Percentiles rank a stretch among this genome's conserved stretches.
Evolutionary conservation across 2,113 vertebrate genomes (phyloP).

Genomic region (Lepidiolamprologus cunningtoni): DNA sequence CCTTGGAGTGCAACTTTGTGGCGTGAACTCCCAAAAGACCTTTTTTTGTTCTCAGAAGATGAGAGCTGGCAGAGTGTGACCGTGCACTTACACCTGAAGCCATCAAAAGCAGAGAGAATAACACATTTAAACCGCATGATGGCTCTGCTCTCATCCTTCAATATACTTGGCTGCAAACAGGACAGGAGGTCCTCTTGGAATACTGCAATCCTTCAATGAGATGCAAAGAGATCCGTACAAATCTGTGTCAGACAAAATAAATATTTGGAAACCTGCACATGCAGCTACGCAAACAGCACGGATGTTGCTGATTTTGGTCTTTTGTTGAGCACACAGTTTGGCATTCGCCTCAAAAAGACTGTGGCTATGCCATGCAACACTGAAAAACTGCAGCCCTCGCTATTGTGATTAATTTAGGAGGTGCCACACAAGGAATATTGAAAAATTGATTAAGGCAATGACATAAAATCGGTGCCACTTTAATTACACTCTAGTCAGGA

Average conservation of each 20-base stretch:
- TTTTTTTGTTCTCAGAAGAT: slow-evolving; percentile 57
- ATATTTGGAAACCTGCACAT: neutral
- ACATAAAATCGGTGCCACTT: slow-evolving; percentile 29
- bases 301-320: slow-evolving; percentile 27
- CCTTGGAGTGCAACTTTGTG: slow-evolving; percentile 52
- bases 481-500: neutral
- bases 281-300: slow-evolving; percentile 5
- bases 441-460: slow-evolving; percentile 23
- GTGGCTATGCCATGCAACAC: neutral
- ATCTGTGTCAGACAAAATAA: neutral
- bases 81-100: slow-evolving; percentile 52
- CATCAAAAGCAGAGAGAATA: slow-evolving; percentile 24
- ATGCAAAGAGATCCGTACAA: neutral
- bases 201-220: neutral
- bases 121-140: slow-evolving; percentile 17
- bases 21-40: slow-evolving; percentile 51
- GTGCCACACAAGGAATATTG: slow-evolving; percentile 15
- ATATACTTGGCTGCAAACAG: neutral
- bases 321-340: slow-evolving; percentile 6
- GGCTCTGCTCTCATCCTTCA: neutral
- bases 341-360: slow-evolving; percentile 35
- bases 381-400: neutral
- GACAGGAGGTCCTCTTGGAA: neutral
- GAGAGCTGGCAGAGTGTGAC: slow-evolving; percentile 42
- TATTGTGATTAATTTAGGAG: slow-evolving; percentile 25